Base-by-base conservation (phyloP, 2,888 invertebrate genomes). In the Pachliopta kotzebuea region DNA sequence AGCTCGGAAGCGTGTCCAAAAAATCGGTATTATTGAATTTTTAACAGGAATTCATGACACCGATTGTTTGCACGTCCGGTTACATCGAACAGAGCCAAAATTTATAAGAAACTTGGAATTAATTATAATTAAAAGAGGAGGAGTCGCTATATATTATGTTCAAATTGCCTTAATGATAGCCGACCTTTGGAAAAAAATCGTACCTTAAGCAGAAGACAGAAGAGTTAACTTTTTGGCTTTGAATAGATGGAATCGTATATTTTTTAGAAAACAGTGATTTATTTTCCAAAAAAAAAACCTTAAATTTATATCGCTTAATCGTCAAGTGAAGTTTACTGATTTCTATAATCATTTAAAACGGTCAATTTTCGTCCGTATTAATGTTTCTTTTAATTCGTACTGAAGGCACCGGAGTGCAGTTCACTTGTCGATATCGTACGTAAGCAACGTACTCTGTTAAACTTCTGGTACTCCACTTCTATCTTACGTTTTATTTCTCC, bases 401-500 rank as follows among this genome's bases (percentile, higher is more conserved):
- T 31, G 9, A 0, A 8, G 1, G 9, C 8, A 4, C 31, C 11
- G 6, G 8, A 31, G 31, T 8, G 31, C 37, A 14, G 14, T 84
- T 88, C 83, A 83, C 79, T 84, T 80, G 64, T 56, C 78, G 83
- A 83, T 79, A 50, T 70, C 81, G 74, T 72, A 76, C 81, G 78
- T 84, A 77, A 74, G 86, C 86, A 78, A 79, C 72, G 69, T 76
- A 76, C 69, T 75, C 71, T 81, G 71, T 78, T 75, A 55, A 54
- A 81, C 74, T 82, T 78, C 78, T 75, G 78, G 73, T 83, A 81
- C 81, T 83, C 81, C 84, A 88, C 84, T 85, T 88, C 88, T 90
- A 83, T 88, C 85, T 89, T 87, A 83, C 83, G 77, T 84, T 89
- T 90, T 88, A 83, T 90, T 85, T 90, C 85, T 91, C 86, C 90